Conservation (phyloP, 2,888 invertebrate species). For the Hydroisotoma schaefferi region DNA sequence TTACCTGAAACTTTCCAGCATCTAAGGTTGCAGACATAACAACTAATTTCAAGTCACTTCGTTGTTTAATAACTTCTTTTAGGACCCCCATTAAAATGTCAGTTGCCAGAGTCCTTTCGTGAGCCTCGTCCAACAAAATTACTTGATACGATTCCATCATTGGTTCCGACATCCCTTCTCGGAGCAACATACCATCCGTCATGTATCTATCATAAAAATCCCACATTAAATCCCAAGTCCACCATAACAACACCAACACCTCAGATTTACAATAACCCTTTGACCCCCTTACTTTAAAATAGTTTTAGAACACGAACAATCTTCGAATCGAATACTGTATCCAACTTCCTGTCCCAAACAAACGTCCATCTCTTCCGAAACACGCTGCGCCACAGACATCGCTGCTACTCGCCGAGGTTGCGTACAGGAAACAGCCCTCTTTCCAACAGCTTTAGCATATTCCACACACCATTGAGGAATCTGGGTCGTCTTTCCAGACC, state of each 20-base stretch:
- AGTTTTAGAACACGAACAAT: slow-evolving; percentile 92
- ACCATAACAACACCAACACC: not conserved
- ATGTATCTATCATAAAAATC: slow-evolving; percentile 65
- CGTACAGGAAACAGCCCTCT: slow-evolving; percentile 88
- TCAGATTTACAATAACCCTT: not conserved
- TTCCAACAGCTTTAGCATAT: slow-evolving; percentile 63
- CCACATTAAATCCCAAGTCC: not conserved
- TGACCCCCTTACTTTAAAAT: slow-evolving; percentile 70
- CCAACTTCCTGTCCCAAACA: slow-evolving; percentile 85
- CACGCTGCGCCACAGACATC: slow-evolving; percentile 98
- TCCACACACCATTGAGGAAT: slow-evolving; percentile 94
- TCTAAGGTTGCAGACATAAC: slow-evolving; percentile 99
- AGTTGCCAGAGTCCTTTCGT: slow-evolving; percentile 96
- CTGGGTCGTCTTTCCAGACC: slow-evolving; percentile 99
- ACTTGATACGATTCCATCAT: slow-evolving; percentile 95
- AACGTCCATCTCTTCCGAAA: slow-evolving; percentile 99
- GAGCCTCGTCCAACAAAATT: slow-evolving; percentile 95
- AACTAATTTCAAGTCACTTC: slow-evolving; percentile 89
- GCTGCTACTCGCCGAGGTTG: slow-evolving; percentile 97
- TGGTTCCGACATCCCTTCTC: slow-evolving; percentile 99
- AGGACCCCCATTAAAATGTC: slow-evolving; percentile 98
- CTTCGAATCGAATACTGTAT: slow-evolving; percentile 97
- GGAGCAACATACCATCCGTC: slow-evolving; percentile 99
- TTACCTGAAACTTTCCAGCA: slow-evolving; percentile 90
- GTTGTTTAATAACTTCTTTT: slow-evolving; percentile 91